phyloP scores from a whole-genome alignment of 1,140 invertebrate genomes.

The Acarapis woodi region DNA sequence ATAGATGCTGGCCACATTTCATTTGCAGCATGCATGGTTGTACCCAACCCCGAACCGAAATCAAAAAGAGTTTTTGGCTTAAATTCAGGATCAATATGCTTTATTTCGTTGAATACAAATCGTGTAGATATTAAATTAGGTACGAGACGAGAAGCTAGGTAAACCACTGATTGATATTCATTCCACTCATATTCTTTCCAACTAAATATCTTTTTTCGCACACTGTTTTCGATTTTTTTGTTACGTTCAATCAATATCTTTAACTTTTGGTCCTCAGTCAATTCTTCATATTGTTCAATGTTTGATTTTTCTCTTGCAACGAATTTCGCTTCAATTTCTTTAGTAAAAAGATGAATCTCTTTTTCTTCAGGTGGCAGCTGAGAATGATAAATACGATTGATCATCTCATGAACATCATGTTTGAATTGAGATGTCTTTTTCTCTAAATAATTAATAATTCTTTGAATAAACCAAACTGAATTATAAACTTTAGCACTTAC shows the following conservation, averaged over 20 bases:
- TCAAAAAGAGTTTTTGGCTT: constrained; percentile 45
- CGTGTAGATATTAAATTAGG: constrained; percentile 39
- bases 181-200: constrained; percentile 22
- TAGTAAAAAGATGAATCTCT: background rate
- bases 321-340: background rate
- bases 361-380: background rate
- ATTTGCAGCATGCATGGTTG: constrained; percentile 44
- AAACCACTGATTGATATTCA: constrained; percentile 27
- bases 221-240: background rate
- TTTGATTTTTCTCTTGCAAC: background rate
- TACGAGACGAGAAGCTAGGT: constrained; percentile 32
- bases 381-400: background rate
- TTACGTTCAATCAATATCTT: background rate
- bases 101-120: constrained; percentile 34
- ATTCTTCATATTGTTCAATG: background rate
- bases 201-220: background rate
- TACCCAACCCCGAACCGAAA: constrained; percentile 64
- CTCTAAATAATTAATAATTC: background rate
- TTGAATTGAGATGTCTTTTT: background rate
- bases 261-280: background rate
- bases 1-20: constrained; percentile 33
- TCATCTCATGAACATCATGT: background rate
- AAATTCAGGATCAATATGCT: constrained; percentile 28
- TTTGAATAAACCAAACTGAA: background rate
- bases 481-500: background rate